Percentiles rank a stretch among this genome's conserved stretches.
Conservation (phyloP, 2,888 invertebrate genomes). For the Baronia brevicornis region DNA sequence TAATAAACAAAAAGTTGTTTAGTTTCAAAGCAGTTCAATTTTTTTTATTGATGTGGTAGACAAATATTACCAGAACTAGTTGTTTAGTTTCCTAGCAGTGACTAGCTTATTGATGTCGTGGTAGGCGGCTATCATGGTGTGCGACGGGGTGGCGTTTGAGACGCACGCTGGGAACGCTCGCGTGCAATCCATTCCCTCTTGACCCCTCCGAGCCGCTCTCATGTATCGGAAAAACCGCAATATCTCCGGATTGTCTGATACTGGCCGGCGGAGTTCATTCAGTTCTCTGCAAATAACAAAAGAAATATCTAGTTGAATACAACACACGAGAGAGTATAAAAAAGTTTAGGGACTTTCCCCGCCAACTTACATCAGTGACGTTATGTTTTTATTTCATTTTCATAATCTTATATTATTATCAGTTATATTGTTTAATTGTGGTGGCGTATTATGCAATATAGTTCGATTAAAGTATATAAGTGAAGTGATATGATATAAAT, state of each 20-base stretch:
- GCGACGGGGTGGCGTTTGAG: conserved; percentile 77
- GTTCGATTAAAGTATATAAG: too few species aligned
- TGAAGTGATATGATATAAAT: too few species aligned
- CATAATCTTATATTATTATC: too few species aligned
- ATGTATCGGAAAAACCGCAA: conserved; percentile 92
- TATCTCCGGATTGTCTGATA: conserved; percentile 90
- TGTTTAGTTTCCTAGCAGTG: conserved; percentile 81
- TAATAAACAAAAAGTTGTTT: too few species aligned
- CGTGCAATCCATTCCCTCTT: conserved; percentile 85
- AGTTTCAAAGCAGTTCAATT: too few species aligned
- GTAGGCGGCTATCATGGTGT: conserved; percentile 90
- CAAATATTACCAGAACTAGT: conserved; percentile 18
- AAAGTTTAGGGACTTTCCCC: too few species aligned
- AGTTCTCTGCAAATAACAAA: conserved; percentile 77
- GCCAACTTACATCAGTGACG: too few species aligned
- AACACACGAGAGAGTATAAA: too few species aligned
- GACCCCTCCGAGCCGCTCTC: conserved; percentile 90
- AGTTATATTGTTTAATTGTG: too few species aligned
- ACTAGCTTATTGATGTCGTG: conserved; percentile 92
- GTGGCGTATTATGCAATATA: too few species aligned
- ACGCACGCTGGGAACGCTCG: conserved; percentile 80
- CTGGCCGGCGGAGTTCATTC: conserved; percentile 88
- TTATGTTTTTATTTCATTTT: too few species aligned
- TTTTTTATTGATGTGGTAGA: too few species aligned
- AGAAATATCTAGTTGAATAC: conserved; percentile 6